A percentile compares a stretch with the other conserved stretches of the same genome.
phyloP scores from a whole-genome alignment of 2,888 invertebrate genomes.

The Lasioglossum marginatum region DNA sequence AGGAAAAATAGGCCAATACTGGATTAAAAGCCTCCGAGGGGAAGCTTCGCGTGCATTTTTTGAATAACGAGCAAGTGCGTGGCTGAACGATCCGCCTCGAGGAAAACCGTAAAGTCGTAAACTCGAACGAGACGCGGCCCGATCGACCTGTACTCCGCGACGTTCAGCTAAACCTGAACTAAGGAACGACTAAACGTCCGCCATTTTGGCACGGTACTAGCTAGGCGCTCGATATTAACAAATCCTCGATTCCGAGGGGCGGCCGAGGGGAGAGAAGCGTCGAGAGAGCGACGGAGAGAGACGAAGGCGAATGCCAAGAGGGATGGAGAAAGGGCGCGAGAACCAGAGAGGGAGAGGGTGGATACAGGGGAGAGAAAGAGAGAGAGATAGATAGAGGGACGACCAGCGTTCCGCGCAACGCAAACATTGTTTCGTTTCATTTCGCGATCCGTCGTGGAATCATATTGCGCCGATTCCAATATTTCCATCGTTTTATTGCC shows the following conservation, averaged over 20 bases:
- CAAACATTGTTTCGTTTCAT: conserved; percentile 74
- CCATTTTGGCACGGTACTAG: conserved; percentile 76
- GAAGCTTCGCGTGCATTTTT: neutral
- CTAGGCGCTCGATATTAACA: conserved; percentile 77
- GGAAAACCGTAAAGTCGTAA: neutral
- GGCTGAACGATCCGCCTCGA: neutral
- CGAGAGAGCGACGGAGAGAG: neutral
- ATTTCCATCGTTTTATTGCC: conserved; percentile 66
- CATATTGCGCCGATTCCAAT: conserved; percentile 75
- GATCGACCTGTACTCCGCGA: neutral
- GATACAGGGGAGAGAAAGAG: neutral
- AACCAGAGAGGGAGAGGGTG: neutral
- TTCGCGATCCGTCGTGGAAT: conserved; percentile 69
- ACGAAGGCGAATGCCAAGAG: neutral
- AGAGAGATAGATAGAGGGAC: neutral
- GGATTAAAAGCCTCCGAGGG: neutral
- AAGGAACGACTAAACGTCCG: conserved; percentile 76
- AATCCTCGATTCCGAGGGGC: conserved; percentile 69
- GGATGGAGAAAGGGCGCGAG: neutral
- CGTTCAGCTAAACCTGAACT: conserved; percentile 65
- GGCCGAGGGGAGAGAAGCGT: conserved; percentile 21
- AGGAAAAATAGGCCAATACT: conserved; percentile 10
- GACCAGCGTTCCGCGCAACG: conserved; percentile 73
- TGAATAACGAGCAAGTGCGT: neutral
- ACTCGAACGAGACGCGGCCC: neutral